Conservation (phyloP, 2,797 vertebrate species). For the Paramormyrops hopkinsi region DNA sequence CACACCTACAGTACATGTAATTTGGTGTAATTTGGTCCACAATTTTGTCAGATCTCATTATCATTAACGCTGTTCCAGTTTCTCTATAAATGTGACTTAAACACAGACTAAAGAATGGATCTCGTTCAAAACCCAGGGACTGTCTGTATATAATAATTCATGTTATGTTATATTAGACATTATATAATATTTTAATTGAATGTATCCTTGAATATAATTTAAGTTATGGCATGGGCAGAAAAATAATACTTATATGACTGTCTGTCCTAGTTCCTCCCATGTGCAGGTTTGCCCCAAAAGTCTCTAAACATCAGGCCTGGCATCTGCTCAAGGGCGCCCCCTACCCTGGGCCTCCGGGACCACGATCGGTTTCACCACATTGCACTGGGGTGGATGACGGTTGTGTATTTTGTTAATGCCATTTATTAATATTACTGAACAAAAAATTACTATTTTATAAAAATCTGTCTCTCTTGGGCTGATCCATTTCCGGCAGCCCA, state of each 20-base stretch:
- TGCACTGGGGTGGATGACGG: neutral
- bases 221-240: neutral
- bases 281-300: neutral
- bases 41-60: neutral
- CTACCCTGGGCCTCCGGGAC: neutral
- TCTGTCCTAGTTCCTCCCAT: neutral
- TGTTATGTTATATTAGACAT: neutral
- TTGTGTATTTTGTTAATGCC: neutral
- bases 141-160: neutral
- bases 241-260: neutral
- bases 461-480: neutral
- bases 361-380: neutral
- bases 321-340: neutral
- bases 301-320: neutral
- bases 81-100: neutral
- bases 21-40: neutral
- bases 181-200: neutral
- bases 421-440: neutral
- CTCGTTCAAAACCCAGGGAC: neutral
- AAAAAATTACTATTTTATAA: neutral
- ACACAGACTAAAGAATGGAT: neutral
- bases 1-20: neutral
- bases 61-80: neutral
- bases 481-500: neutral
- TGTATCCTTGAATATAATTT: neutral